Base-by-base conservation (phyloP, 2,797 vertebrate genomes). In the Tympanoctomys barrerae region DNA sequence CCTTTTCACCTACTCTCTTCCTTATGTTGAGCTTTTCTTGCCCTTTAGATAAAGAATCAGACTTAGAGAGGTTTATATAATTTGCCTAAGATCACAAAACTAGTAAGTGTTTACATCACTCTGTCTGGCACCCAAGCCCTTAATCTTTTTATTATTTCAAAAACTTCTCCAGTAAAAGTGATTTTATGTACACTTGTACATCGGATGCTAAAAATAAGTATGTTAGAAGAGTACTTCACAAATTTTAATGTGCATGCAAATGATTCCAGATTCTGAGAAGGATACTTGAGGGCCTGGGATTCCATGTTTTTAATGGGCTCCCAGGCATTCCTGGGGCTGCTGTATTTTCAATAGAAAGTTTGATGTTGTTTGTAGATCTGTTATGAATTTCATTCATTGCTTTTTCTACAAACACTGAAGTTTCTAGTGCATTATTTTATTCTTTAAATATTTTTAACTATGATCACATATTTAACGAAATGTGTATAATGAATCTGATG, bases 61-160 rank as follows among this genome's bases (percentile, higher is more conserved):
- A 57, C 62, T 49, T 79, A 68, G 28, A 93, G 81, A 77, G 39
- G 7, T 70, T 95, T 96, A 84, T 64, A 54, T 81, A 94, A 91
- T 62, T 94, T 92, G 22, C 33, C 57, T 52, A 46, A 91, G 81
- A 71, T 93, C 16, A 84, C 22, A 81, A 57, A 82, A 81, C n/a
- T 82, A 89, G 33, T 64, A 46, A 92, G 46, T 57, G 14, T 62
- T 80, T 57, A 91, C 24, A 77, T 57, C 24, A 90, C 19, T 93
- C 24, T 85, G 13, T 18, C 49, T 83, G 46, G 75, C 52, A 82
- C 28, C 7, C 57, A 90, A 86, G 79, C 2, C 4, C 68, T 94
- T 62, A 70, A 7, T 92, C 33, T 90, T 86, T 71, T 86, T 71
- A 75, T 19, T 61, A 3, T 75, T 94, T 94, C 80, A 96, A 66